Evolutionary conservation across 2,888 invertebrate species (phyloP).

Genomic region (Leptinotarsa rubiginosa): DNA sequence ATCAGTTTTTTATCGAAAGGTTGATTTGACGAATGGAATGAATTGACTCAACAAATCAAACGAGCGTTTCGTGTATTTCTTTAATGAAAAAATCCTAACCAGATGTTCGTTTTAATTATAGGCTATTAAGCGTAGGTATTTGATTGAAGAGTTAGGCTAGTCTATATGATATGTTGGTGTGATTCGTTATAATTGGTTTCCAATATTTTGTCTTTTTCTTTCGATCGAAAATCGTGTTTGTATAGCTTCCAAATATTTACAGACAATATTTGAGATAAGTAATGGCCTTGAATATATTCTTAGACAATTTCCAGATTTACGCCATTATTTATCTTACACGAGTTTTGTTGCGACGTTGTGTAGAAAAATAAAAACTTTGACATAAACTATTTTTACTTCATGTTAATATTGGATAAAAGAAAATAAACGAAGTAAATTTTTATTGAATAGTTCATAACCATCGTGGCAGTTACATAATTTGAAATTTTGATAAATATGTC

Average conservation of each 20-base stretch:
- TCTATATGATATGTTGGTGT: conserved; percentile 5
- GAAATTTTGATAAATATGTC: no score
- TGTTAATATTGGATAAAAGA: no score
- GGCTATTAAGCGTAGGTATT: conserved; percentile 3
- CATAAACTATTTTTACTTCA: no score
- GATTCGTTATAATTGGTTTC: background rate
- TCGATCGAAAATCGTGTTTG: background rate
- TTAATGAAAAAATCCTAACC: background rate
- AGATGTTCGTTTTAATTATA: conserved; percentile 6
- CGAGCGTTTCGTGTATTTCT: background rate
- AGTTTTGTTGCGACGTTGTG: no score
- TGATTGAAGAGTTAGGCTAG: background rate
- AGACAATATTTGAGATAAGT: background rate
- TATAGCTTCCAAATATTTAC: background rate
- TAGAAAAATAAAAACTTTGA: no score
- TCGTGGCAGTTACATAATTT: no score
- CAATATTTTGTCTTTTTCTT: background rate
- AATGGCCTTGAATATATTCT: background rate
- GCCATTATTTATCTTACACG: no score
- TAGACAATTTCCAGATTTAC: no score
- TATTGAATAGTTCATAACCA: no score
- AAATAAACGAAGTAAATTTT: no score
- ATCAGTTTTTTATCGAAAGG: background rate
- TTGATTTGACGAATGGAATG: background rate
- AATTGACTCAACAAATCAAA: conserved; percentile 5